These are phyloP conservation scores for Bungarus multicinctus DNA, from an alignment of 2,113 vertebrate species.

Conservation along the genomic window DNA sequence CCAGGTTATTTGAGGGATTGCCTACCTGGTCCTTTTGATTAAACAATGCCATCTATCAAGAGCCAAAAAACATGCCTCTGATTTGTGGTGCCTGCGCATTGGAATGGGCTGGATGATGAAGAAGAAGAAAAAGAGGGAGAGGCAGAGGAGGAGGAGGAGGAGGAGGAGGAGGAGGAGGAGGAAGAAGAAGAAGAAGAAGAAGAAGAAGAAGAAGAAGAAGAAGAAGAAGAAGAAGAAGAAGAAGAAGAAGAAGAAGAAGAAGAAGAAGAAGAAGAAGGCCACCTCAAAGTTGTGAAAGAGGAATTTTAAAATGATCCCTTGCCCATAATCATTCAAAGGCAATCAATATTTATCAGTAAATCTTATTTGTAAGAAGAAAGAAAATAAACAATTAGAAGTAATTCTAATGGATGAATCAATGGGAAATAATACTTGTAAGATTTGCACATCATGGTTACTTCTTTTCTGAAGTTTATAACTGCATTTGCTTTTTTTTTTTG, in stretches of 20 bases:
- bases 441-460: background rate
- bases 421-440: background rate
- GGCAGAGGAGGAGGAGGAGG: too few species aligned
- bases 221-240: too few species aligned
- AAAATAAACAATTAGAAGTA: background rate
- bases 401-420: background rate
- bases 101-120: background rate
- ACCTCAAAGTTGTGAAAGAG: background rate
- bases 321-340: background rate
- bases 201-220: too few species aligned
- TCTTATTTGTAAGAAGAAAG: background rate
- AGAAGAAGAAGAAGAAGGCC: background rate
- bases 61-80: background rate
- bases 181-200: too few species aligned
- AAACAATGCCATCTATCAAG: background rate
- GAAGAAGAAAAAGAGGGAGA: too few species aligned
- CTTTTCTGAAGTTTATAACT: background rate
- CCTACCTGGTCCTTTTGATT: background rate
- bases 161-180: too few species aligned
- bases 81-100: background rate
- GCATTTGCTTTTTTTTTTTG: background rate
- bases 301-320: background rate
- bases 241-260: too few species aligned
- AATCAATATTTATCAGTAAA: background rate
- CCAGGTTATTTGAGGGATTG: background rate